Percentiles rank a stretch among this genome's conserved stretches.
These are phyloP conservation scores for Rattus rattus DNA, from an alignment of 2,113 vertebrate genomes.

Conservation along the genomic window DNA sequence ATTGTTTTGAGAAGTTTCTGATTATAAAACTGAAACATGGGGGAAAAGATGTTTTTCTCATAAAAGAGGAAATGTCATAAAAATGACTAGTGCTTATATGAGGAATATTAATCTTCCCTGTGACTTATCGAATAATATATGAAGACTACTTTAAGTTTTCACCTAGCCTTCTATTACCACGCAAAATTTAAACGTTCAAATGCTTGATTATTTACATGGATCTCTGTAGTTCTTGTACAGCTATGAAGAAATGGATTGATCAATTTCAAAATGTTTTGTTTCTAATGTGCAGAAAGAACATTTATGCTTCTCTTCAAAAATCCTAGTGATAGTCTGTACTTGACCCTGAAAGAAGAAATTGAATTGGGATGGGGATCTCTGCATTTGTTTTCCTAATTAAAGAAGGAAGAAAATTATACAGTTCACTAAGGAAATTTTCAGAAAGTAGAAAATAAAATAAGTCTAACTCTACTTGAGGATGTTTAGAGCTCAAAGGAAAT, in stretches of 20 bases:
- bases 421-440: background rate
- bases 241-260: background rate
- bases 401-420: background rate
- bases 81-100: background rate
- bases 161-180: background rate
- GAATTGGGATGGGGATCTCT: background rate
- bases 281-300: background rate
- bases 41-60: background rate
- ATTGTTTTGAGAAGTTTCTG: slow-evolving; percentile 29
- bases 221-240: background rate
- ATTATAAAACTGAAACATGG: slow-evolving; percentile 28
- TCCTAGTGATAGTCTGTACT: background rate
- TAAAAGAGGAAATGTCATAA: slow-evolving; percentile 23
- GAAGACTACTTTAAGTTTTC: slow-evolving; percentile 1
- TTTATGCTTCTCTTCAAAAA: background rate
- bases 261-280: background rate
- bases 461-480: background rate
- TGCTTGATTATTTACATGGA: slow-evolving; percentile 7
- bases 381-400: background rate
- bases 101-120: background rate
- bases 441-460: background rate
- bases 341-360: background rate
- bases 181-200: slow-evolving; percentile 13
- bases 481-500: background rate
- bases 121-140: slow-evolving; percentile 18